Conservation (phyloP, 2,797 vertebrate genomes). For the Parambassis ranga region DNA sequence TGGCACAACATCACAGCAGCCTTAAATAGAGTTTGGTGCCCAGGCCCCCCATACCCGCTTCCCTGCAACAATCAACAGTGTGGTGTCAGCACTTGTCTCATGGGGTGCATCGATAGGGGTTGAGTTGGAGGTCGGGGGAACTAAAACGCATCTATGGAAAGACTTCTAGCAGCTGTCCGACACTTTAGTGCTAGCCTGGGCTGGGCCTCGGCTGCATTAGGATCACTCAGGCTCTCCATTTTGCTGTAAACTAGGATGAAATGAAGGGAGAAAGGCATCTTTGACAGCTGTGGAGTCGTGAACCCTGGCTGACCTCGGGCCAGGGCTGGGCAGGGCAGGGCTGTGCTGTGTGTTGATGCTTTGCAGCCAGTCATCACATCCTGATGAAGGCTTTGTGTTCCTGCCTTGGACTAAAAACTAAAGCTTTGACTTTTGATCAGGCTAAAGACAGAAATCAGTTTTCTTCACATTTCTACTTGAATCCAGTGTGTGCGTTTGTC, state of each 20-base stretch:
- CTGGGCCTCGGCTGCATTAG: constrained; percentile 47
- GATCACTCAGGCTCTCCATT: constrained; percentile 77
- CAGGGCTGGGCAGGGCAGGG: constrained; percentile 9
- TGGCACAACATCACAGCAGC: constrained; percentile 53
- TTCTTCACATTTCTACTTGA: not conserved
- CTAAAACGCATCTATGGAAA: constrained; percentile 73
- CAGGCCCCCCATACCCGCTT: constrained; percentile 20
- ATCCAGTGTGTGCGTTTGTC: not conserved
- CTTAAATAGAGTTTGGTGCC: constrained; percentile 56
- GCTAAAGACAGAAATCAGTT: not conserved
- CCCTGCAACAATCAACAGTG: constrained; percentile 57
- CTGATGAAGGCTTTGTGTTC: not conserved
- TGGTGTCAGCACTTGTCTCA: constrained; percentile 65
- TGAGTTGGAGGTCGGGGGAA: constrained; percentile 74
- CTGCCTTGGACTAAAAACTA: constrained; percentile 8
- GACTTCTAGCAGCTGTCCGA: constrained; percentile 79
- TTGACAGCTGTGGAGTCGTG: constrained; percentile 80
- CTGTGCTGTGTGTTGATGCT: constrained; percentile 6
- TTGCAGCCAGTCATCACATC: constrained; percentile 19
- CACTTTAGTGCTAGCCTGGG: constrained; percentile 44
- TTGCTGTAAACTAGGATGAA: constrained; percentile 70
- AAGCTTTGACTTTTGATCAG: not conserved
- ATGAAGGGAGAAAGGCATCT: constrained; percentile 70
- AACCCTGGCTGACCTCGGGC: constrained; percentile 73
- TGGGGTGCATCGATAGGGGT: constrained; percentile 64